Conservation (phyloP, 2,797 vertebrate genomes). For the Syngnathus rostellatus region DNA sequence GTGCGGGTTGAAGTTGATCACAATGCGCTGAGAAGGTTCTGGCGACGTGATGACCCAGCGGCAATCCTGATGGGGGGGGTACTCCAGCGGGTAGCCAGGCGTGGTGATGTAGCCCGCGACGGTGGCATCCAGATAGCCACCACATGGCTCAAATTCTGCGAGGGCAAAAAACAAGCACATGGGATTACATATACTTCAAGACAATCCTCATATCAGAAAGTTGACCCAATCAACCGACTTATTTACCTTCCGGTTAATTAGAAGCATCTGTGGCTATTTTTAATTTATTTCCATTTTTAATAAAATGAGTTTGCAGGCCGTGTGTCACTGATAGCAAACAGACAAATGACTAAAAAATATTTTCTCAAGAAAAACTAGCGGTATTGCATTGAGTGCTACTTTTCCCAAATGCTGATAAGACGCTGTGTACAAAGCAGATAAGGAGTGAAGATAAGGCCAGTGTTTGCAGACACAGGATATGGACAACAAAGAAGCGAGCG, state of each 20-base stretch:
- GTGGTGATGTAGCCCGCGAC: slow-evolving; percentile 96
- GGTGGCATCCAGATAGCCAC: slow-evolving; percentile 84
- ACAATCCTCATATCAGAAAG: background rate
- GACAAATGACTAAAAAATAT: background rate
- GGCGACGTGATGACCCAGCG: slow-evolving; percentile 92
- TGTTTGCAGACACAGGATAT: slow-evolving; percentile 42
- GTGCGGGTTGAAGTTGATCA: slow-evolving; percentile 98
- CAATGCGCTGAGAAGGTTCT: slow-evolving; percentile 89
- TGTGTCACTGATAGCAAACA: background rate
- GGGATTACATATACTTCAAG: background rate
- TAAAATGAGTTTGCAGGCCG: background rate
- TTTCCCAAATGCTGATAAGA: background rate
- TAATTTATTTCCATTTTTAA: background rate
- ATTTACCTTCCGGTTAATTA: no score
- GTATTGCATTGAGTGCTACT: background rate
- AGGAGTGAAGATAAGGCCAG: slow-evolving; percentile 16
- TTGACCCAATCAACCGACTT: background rate
- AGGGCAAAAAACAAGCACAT: slow-evolving; percentile 14
- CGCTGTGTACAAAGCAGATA: background rate
- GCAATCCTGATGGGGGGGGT: slow-evolving; percentile 93
- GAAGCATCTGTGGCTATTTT: no score
- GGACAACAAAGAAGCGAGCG: slow-evolving; percentile 25
- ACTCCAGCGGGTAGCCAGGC: slow-evolving; percentile 94
- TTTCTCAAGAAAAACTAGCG: background rate
- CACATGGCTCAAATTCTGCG: slow-evolving; percentile 67